Percentiles rank a stretch among this genome's conserved stretches.
Evolutionary conservation across 2,797 vertebrate genomes (phyloP).

Genomic region (Sebastes oblongus): DNA sequence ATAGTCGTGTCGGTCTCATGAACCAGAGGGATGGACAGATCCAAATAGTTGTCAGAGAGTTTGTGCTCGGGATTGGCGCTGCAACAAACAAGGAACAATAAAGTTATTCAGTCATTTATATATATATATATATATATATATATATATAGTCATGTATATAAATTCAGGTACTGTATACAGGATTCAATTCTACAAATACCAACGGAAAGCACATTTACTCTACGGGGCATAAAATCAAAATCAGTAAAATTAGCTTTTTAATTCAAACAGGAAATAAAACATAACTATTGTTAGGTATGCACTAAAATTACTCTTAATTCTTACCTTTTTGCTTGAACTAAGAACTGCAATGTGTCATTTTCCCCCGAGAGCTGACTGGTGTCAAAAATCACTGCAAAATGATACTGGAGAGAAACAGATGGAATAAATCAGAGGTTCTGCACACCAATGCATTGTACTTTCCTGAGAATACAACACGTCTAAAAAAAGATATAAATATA

Average conservation of each 20-base stretch:
- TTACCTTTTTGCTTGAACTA: conserved; percentile 92
- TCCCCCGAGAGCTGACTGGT: conserved; percentile 93
- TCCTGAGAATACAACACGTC: neutral
- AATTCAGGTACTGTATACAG: neutral
- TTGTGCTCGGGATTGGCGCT: conserved; percentile 93
- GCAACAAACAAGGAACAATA: conserved; percentile 22
- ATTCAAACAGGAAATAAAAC: neutral
- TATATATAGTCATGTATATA: neutral
- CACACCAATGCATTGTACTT: neutral
- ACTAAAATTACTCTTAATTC: neutral
- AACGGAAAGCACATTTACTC: neutral
- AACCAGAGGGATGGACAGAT: conserved; percentile 87
- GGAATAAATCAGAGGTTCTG: neutral
- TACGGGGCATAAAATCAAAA: neutral
- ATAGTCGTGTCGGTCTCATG: conserved; percentile 95
- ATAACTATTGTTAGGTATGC: neutral
- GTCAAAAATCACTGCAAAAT: conserved; percentile 96
- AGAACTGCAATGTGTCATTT: conserved; percentile 89
- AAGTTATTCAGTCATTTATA: neutral
- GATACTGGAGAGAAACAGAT: conserved; percentile 82
- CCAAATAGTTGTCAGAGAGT: conserved; percentile 89
- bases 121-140: too few species aligned
- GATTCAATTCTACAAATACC: neutral
- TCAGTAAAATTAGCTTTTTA: neutral
- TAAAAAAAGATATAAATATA: too few species aligned